Base-by-base conservation (phyloP, 1,140 invertebrate species). In the Procambarus clarkii region DNA sequence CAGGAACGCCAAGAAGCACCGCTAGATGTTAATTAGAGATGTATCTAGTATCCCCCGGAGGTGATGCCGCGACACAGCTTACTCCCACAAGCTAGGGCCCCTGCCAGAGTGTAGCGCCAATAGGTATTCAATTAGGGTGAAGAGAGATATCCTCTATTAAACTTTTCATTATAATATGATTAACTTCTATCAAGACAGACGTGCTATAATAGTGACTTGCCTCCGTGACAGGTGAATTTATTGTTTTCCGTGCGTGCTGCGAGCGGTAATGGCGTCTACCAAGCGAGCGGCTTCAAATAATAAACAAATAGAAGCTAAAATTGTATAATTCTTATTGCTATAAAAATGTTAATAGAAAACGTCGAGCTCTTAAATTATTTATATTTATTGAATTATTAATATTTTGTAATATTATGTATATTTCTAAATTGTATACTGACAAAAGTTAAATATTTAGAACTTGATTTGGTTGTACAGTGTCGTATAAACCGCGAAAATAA, bases 1-100 rank as follows among this genome's bases (percentile, higher is more conserved):
- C 69, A 74, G 69, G 69, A 74, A 74, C 69, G n/a, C 69, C 69
- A 74, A 34, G 69, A 74, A 74, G 69, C n/a, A 74, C 64, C 64
- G 64, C 64, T 69, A 69, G 64, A 15, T 18, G 64, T 69, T 69
- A 69, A 69, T 69, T 69, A 69, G 11, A 69, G 64, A 4, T 21
- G 64, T 15, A 69, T 69, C 64, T 69, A 69, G 64, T 69, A 18
- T 69, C 64, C 18, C 64, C 34, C 34, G 34, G 34, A 69, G 64
- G 18, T 18, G 64, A 69, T 69, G 64, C 13, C 21, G 64, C 64
- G 11, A 18, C 64, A 69, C 64, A 69, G 64, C 64, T 69, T 34
- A 69, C 64, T 18, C 11, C 4, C 21, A 11, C 64, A 69, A 69
- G 64, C 64, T 69, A 69, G 64, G 64, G 34, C 64, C 64, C 64